Conservation (phyloP, 2,797 vertebrate species). For the Neosalanx taihuensis region DNA sequence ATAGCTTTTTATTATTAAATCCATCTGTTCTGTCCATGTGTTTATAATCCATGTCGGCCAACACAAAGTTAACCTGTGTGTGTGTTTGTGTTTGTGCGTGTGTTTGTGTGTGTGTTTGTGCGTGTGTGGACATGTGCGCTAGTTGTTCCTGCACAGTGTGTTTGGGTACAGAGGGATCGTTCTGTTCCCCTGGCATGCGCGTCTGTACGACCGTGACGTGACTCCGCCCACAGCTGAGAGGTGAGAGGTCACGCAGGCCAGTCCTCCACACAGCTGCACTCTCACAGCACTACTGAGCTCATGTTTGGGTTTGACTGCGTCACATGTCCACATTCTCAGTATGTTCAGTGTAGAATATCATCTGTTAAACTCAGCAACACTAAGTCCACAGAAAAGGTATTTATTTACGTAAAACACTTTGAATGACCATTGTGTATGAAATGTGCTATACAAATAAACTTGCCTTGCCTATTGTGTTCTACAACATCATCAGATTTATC, state of each 20-base stretch:
- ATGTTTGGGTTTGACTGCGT: too few relatives aligned
- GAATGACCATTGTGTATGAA: too few relatives aligned
- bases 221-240: constrained; percentile 77
- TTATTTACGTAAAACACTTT: too few relatives aligned
- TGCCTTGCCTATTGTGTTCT: too few relatives aligned
- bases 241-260: constrained; percentile 44
- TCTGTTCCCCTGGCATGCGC: constrained; percentile 85
- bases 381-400: too few relatives aligned
- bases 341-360: too few relatives aligned
- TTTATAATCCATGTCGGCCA: background rate
- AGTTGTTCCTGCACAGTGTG: constrained; percentile 86
- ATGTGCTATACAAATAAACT: too few relatives aligned
- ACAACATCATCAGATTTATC: too few relatives aligned
- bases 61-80: background rate
- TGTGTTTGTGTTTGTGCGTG: background rate
- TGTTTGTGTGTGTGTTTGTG: background rate
- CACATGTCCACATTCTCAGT: too few relatives aligned
- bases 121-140: constrained; percentile 2
- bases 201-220: constrained; percentile 83
- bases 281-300: too few relatives aligned
- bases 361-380: too few relatives aligned
- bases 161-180: constrained; percentile 88
- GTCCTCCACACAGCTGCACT: background rate
- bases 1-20: background rate
- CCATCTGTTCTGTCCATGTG: background rate